These are phyloP conservation scores for Sebastolobus altivelis DNA, from an alignment of 2,797 vertebrate genomes.

Conservation along the genomic window DNA sequence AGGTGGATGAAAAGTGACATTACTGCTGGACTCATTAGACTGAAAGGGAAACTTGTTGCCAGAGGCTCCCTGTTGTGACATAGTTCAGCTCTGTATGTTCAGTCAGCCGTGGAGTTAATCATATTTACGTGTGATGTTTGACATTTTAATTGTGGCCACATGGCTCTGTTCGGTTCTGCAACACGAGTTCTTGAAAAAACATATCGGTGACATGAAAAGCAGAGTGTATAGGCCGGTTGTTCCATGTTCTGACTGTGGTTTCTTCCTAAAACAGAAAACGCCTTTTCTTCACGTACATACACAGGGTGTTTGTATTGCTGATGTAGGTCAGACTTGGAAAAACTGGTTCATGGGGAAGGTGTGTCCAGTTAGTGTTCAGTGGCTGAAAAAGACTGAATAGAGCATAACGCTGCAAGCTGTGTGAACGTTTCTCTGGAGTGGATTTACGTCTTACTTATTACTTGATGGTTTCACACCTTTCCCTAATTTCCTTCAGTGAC, in stretches of 20 bases:
- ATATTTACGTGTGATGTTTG: constrained; percentile 4
- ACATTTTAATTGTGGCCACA: constrained; percentile 1
- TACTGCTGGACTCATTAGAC: constrained; percentile 26
- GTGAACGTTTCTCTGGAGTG: constrained; percentile 24
- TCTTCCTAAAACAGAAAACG: constrained; percentile 73
- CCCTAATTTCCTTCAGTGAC: constrained; percentile 33
- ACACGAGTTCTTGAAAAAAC: constrained; percentile 6
- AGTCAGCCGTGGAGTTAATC: not conserved
- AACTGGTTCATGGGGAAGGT: constrained; percentile 81
- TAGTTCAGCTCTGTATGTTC: not conserved
- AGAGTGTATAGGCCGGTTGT: constrained; percentile 36
- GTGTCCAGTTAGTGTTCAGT: constrained; percentile 65
- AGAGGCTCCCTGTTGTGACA: constrained; percentile 18
- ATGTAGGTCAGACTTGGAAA: constrained; percentile 82
- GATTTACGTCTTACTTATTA: not conserved
- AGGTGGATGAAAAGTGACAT: constrained; percentile 45
- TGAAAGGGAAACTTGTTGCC: constrained; percentile 22
- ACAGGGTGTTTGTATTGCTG: constrained; percentile 79
- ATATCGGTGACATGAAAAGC: not conserved
- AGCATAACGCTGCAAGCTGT: constrained; percentile 15
- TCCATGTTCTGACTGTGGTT: constrained; percentile 48
- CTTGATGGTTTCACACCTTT: constrained; percentile 31
- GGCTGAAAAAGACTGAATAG: constrained; percentile 46
- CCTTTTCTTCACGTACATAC: constrained; percentile 67
- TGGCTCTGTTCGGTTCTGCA: constrained; percentile 3